Conservation (phyloP, 2,888 invertebrate species). For the Girardia tigrina region DNA sequence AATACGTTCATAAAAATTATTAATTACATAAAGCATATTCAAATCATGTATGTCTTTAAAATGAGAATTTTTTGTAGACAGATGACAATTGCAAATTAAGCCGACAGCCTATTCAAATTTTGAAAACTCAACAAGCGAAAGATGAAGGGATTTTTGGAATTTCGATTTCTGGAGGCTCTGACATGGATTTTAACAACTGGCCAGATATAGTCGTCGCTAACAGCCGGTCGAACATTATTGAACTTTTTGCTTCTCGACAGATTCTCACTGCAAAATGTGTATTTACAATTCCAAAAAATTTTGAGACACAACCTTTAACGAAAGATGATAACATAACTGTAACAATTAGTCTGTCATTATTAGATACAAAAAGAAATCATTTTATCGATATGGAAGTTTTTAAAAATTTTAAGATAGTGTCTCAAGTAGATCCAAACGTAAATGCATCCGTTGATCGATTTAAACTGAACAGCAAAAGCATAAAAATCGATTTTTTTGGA, state of each 20-base stretch:
- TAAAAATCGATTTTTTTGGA: neutral
- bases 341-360: neutral
- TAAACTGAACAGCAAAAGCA: neutral
- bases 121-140: neutral
- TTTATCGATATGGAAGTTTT: neutral
- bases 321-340: neutral
- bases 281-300: neutral
- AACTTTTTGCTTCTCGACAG: neutral
- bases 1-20: no score
- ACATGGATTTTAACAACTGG: constrained; percentile 3
- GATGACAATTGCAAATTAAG: neutral
- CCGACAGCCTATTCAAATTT: neutral
- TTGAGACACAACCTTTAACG: neutral
- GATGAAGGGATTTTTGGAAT: neutral
- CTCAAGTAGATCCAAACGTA: neutral
- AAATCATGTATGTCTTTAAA: no score
- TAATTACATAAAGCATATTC: no score
- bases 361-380: neutral
- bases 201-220: neutral
- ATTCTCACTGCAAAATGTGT: neutral
- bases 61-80: no score
- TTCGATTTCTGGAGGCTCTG: neutral
- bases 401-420: neutral
- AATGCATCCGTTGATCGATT: neutral
- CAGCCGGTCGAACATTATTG: neutral